phyloP scores from a whole-genome alignment of 1,140 invertebrate species.

The Drosophila santomea region DNA sequence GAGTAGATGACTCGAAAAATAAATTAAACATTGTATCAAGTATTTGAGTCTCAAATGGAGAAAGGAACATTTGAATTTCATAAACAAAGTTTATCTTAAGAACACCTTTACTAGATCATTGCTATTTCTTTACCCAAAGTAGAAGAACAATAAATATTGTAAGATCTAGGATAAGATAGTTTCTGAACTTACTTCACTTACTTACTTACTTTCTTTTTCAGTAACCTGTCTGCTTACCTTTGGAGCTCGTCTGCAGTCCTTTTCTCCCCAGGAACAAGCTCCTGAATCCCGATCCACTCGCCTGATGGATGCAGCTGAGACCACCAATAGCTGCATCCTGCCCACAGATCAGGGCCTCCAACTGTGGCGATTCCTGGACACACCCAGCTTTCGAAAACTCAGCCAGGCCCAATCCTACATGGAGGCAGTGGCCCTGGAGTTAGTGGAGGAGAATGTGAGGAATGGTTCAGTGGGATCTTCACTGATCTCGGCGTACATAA shows the following conservation, averaged over 20 bases:
- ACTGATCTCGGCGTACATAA: slow-evolving; percentile 89
- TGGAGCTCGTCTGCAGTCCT: slow-evolving; percentile 88
- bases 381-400: slow-evolving; percentile 90
- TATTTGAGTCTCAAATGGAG: slow-evolving; percentile 7
- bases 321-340: slow-evolving; percentile 89
- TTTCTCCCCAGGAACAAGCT: slow-evolving; percentile 86
- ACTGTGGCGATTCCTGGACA: slow-evolving; percentile 90
- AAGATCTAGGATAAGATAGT: too few species aligned
- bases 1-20: slow-evolving; percentile 11
- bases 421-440: slow-evolving; percentile 90
- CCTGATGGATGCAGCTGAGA: slow-evolving; percentile 90
- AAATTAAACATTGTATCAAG: slow-evolving; percentile 4
- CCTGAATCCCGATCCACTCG: slow-evolving; percentile 87
- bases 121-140: too few species aligned
- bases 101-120: background rate
- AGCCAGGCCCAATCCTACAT: slow-evolving; percentile 89
- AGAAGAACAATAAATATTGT: too few species aligned
- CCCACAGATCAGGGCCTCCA: slow-evolving; percentile 91
- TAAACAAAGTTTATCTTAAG: background rate
- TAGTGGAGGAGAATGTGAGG: slow-evolving; percentile 87
- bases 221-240: slow-evolving; percentile 90
- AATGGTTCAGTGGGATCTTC: slow-evolving; percentile 69
- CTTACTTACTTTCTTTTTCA: slow-evolving; percentile 68
- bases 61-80: background rate
- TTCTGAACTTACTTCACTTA: too few species aligned